Evolutionary conservation across 2,888 invertebrate genomes (phyloP), one percentile per base, ranked within the genome.

Genomic region (Noctuana brunneofusca): DNA sequence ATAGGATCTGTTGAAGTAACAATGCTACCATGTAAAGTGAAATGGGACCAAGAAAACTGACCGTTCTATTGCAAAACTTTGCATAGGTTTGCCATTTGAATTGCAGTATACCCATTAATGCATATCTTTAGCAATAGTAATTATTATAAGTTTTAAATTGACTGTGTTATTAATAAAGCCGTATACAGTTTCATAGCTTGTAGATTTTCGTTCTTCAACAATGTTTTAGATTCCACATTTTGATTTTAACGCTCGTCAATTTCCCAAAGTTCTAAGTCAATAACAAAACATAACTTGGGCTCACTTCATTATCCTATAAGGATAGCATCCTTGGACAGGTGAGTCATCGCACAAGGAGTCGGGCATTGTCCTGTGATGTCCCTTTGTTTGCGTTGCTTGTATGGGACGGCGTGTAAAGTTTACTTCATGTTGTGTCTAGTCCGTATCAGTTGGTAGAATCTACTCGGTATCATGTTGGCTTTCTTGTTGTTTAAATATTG

Each of bases 321-420:
- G 27, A 55, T 49, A 30, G 62, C 38, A 35, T 55, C 22, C 48
- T 43, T 43, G 41, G 35, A 35, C 50, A 63, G 56, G 63, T 63
- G 63, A 63, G 32, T 60, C 60, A 60, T 59, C 59, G 52, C 54
- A 48, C 59, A 43, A 46, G 60, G 43, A 52, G 60, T 24, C 54
- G 60, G 60, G 20, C 60, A 54, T 60, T 60, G 60, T 54, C 60
- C 60, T 54, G 54, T 35, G 53, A 35, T 53, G 59, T 22, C 53
- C 54, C 60, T 60, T 60, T 60, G 60, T 60, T 32, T 54, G 53
- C 27, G 49, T 24, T 14, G 49, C 22, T 6, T 41, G 41, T 18
- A 27, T 27, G 27, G 27, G 27, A 41, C 8, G 41, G 9, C 41
- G 38, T 41, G 48, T 48, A 48, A 20, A 48, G 48, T 48, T 48